Evolutionary conservation across 92 coral and sea anemone species (phyloP), one percentile per base, ranked within the genome.

Genomic region (Montipora capitata): DNA sequence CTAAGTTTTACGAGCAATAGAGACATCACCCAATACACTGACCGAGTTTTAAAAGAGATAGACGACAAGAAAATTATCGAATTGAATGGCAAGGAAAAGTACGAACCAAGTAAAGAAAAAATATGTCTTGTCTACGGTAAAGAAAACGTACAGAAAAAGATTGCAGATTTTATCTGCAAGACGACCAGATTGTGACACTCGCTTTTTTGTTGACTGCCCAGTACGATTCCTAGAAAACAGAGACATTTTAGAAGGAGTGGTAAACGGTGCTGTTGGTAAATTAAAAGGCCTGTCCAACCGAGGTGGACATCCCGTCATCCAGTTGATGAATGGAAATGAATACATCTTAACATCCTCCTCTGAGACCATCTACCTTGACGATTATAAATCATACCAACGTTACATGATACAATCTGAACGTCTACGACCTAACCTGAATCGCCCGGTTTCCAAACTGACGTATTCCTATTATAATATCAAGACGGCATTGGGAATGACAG

Each of bases 191-290:
- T 4, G 14, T 11, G 13, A 64, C 41, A 43, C n/a, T n/a, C n/a
- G n/a, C n/a, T n/a, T n/a, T n/a, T n/a, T n/a, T n/a, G n/a, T n/a
- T n/a, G n/a, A n/a, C n/a, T n/a, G n/a, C n/a, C n/a, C 43, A 5
- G 79, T 74, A n/a, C 43, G 79, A 18, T 17, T 74, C 17, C 20
- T 74, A 43, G 64, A 74, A 74, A 74, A 74, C 44, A 74, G 52
- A 54, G 45, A 54, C 12, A 3, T 74, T 7, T 64, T 11, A 62
- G 79, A 38, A 10, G 79, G 66, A 2, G 42, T 74, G 41, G 66
- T 74, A 10, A 74, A 52, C 42, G 79, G 79, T 9, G 79, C 80
- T 27, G 56, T 54, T 12, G 65, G 65, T 10, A 52, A 17, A 64
- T 40, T 76, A 0, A 39, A 51, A 12, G 80, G 80, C 7, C 6